phyloP scores from a whole-genome alignment of 37 sponge, comb jelly and placozoan species.

The Cladorhizidae sp. region DNA sequence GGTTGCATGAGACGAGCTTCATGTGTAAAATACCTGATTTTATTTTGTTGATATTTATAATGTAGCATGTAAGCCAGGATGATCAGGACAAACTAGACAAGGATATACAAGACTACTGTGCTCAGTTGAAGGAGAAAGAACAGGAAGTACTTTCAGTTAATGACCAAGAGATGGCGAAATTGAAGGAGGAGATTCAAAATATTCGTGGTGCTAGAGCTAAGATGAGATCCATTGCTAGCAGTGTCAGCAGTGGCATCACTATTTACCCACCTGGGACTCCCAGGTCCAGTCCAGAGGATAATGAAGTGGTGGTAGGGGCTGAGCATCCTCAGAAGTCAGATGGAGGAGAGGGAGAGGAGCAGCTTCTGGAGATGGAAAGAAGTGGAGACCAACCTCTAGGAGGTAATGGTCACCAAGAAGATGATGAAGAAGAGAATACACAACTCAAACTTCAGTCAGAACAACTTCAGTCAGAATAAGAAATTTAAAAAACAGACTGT shows the following conservation, averaged over 20 bases:
- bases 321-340: not conserved
- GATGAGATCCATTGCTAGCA: constrained; percentile 14
- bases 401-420: no score
- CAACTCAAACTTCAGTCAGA: no score
- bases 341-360: constrained; percentile 2
- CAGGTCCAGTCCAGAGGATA: constrained; percentile 1
- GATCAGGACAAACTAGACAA: constrained; percentile 29
- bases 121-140: constrained; percentile 24
- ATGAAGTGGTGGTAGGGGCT: constrained; percentile 8
- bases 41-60: not conserved
- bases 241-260: constrained; percentile 12
- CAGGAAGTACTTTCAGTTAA: constrained; percentile 9
- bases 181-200: constrained; percentile 28
- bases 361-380: not conserved
- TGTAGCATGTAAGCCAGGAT: constrained; percentile 1
- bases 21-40: no score
- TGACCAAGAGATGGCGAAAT: constrained; percentile 4
- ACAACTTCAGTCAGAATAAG: no score
- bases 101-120: constrained; percentile 18
- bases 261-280: constrained; percentile 4
- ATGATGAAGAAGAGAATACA: no score
- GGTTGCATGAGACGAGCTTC: no score
- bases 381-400: no score
- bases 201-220: constrained; percentile 1
- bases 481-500: no score